phyloP scores from a whole-genome alignment of 2,888 invertebrate species.

The Thymelicus sylvestris region DNA sequence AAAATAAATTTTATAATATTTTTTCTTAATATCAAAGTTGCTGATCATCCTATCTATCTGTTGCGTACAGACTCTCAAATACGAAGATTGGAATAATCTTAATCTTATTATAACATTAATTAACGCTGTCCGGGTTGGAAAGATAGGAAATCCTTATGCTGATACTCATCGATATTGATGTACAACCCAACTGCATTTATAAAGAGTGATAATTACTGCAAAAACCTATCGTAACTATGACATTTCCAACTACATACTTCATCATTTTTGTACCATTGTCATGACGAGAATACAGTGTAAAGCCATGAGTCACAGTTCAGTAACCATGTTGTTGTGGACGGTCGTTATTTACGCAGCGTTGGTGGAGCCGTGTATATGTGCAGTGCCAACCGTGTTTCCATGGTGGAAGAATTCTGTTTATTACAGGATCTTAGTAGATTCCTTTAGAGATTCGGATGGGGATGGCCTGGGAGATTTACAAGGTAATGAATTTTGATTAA shows the following conservation, averaged over 20 bases:
- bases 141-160: too few species aligned
- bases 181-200: too few species aligned
- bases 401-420: conserved; percentile 94
- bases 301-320: conserved; percentile 7
- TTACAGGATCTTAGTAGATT: conserved; percentile 93
- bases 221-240: too few species aligned
- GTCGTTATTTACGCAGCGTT: conserved; percentile 50
- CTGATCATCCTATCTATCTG: too few species aligned
- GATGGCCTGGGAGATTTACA: conserved; percentile 94
- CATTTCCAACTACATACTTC: background rate
- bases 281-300: conserved; percentile 10
- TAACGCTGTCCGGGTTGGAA: too few species aligned
- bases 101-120: too few species aligned
- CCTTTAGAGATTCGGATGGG: conserved; percentile 92
- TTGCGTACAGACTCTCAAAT: too few species aligned
- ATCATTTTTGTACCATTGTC: conserved; percentile 4
- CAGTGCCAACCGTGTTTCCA: conserved; percentile 41
- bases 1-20: background rate
- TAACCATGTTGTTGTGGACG: conserved; percentile 56
- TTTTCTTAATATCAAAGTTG: too few species aligned
- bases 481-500: conserved; percentile 75
- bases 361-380: conserved; percentile 35
- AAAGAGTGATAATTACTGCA: too few species aligned
- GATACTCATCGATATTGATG: too few species aligned
- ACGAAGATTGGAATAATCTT: too few species aligned